These are phyloP conservation scores for Pseudolycoriella hygida DNA, from an alignment of 2,888 invertebrate species.

Conservation along the genomic window DNA sequence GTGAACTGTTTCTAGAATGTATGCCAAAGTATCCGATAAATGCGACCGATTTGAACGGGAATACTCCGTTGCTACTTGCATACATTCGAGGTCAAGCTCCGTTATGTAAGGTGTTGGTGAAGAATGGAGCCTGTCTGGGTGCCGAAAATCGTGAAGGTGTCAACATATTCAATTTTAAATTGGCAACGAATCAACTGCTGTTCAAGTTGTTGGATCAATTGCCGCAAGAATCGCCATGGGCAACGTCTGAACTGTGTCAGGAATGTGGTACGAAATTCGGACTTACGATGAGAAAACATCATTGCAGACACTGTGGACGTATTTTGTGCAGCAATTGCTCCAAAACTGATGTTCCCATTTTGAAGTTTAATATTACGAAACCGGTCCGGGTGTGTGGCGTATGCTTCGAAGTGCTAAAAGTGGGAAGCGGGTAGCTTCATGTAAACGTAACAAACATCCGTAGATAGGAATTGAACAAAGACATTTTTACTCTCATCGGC, in stretches of 20 bases:
- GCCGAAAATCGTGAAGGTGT: slow-evolving; percentile 79
- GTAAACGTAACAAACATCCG: too few relatives aligned
- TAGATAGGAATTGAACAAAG: too few relatives aligned
- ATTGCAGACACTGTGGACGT: slow-evolving; percentile 92
- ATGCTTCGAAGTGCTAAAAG: slow-evolving; percentile 81
- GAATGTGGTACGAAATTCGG: slow-evolving; percentile 88
- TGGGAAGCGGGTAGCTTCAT: slow-evolving; percentile 32
- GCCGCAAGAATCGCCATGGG: slow-evolving; percentile 83
- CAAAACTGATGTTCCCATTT: slow-evolving; percentile 81
- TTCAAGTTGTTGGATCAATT: slow-evolving; percentile 65
- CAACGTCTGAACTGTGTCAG: slow-evolving; percentile 81
- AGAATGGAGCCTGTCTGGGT: slow-evolving; percentile 75
- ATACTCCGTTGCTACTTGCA: slow-evolving; percentile 23
- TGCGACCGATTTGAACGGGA: slow-evolving; percentile 54
- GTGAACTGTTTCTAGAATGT: slow-evolving; percentile 67
- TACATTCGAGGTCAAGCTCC: slow-evolving; percentile 82
- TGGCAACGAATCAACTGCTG: slow-evolving; percentile 58
- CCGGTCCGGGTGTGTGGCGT: slow-evolving; percentile 85
- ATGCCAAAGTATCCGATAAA: slow-evolving; percentile 88
- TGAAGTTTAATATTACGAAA: slow-evolving; percentile 84
- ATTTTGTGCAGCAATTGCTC: slow-evolving; percentile 87
- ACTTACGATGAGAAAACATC: slow-evolving; percentile 84
- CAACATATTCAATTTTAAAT: slow-evolving; percentile 88
- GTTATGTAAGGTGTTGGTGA: slow-evolving; percentile 77
- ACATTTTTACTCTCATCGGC: too few relatives aligned